A percentile compares a stretch with the other conserved stretches of the same genome.
These are phyloP conservation scores for Trogon surrucura DNA, from an alignment of 2,113 vertebrate species.

Conservation along the genomic window DNA sequence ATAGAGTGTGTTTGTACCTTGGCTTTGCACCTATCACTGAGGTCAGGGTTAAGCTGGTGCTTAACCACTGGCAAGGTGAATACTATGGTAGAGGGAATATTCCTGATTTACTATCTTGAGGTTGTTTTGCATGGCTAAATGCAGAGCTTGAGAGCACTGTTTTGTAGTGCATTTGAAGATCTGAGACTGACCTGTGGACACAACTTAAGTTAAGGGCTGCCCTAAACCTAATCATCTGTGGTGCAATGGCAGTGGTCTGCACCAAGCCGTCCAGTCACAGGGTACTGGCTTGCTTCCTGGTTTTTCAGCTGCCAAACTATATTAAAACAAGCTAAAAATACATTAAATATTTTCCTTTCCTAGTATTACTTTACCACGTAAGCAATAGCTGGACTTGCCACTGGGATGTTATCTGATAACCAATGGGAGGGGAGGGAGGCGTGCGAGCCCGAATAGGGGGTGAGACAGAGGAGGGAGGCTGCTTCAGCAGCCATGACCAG, in stretches of 20 bases:
- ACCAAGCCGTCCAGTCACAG: neutral
- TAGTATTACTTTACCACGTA: conserved; percentile 67
- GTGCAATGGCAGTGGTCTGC: neutral
- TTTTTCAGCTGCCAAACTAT: conserved; percentile 70
- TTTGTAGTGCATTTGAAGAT: neutral
- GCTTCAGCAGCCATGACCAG: neutral
- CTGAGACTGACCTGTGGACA: neutral
- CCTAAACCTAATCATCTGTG: neutral
- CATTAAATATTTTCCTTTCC: conserved; percentile 75
- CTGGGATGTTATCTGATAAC: conserved; percentile 67
- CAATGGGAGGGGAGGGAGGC: neutral
- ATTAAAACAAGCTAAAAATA: conserved; percentile 75
- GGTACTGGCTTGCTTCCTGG: conserved; percentile 52
- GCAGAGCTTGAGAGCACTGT: neutral
- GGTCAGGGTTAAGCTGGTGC: neutral
- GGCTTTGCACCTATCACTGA: neutral
- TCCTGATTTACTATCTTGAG: neutral
- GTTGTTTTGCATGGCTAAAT: neutral
- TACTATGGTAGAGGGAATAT: neutral
- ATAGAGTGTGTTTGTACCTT: neutral
- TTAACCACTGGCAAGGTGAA: neutral
- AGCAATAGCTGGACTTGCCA: conserved; percentile 55
- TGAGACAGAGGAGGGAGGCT: neutral
- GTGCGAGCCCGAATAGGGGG: neutral
- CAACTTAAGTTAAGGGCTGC: neutral